Evolutionary conservation across 2,888 invertebrate species (phyloP), one percentile per base, ranked within the genome.

Genomic region (Acleris literana): DNA sequence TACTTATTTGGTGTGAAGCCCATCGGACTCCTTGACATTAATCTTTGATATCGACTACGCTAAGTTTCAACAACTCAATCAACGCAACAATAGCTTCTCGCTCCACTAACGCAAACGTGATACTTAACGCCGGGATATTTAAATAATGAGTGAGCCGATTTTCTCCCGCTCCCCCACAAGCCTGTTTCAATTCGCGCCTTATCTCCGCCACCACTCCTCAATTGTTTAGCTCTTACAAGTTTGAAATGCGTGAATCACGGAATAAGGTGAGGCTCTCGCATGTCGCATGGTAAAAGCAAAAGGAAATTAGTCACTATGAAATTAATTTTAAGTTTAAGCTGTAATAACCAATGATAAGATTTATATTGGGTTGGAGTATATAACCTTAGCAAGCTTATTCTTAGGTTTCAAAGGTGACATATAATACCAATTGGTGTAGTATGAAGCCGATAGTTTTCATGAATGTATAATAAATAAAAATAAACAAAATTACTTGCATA

Each of bases 81-180:
- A 87, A 86, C 83, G 82, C 83, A 84, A 89, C 88, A 89, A 89
- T 85, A 79, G 74, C 72, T 77, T 80, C 76, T 80, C 79, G 85
- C 84, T 83, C 82, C 80, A 83, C 84, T 87, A 84, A 84, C 79
- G 81, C 82, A 82, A 82, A 84, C 80, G 80, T 79, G 79, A 75
- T 80, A 81, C 88, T 90, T 87, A 87, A 85, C 85, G 86, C 84
- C 87, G 83, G 86, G 85, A 90, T 90, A 90, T 91, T 90, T 88
- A 88, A 90, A 90, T 92, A 90, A 90, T 76, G 80, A 80, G 75
- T 82, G 84, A 83, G 80, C 73, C 71, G 74, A 75, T 72, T 73
- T 71, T 70, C 73, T 71, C 71, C 74, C 75, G 71, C 73, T 54
- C 75, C 77, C 77, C 72, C 73, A 74, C 80, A 76, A 76, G 79